phyloP scores from a whole-genome alignment of 2,888 invertebrate species.

The Tigriopus californicus region DNA sequence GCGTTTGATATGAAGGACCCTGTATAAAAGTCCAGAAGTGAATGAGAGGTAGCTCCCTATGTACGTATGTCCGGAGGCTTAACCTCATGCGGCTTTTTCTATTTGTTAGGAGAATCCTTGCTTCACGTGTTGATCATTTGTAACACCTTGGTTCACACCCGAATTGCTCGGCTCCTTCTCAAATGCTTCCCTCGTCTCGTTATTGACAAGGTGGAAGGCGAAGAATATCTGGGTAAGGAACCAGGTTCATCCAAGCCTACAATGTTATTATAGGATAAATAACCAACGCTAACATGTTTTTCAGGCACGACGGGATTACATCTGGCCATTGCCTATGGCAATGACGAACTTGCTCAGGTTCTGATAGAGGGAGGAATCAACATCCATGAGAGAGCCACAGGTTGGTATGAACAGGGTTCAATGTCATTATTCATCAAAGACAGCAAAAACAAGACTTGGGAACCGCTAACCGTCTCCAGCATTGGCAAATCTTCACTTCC shows the following conservation, averaged over 20 bases:
- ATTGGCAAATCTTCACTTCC: too few species aligned
- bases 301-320: slow-evolving; percentile 79
- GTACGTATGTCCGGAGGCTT: too few species aligned
- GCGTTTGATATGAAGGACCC: neutral
- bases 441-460: too few species aligned
- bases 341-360: slow-evolving; percentile 82
- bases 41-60: too few species aligned
- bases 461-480: too few species aligned
- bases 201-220: slow-evolving; percentile 80
- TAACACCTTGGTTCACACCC: slow-evolving; percentile 60
- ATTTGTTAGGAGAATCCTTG: slow-evolving; percentile 69
- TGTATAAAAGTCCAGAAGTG: too few species aligned
- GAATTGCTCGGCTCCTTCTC: slow-evolving; percentile 68
- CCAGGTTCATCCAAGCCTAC: neutral
- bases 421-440: too few species aligned
- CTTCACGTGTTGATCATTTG: slow-evolving; percentile 87
- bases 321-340: slow-evolving; percentile 86
- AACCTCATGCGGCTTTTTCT: too few species aligned
- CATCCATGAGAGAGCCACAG: slow-evolving; percentile 31
- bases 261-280: neutral
- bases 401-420: too few species aligned
- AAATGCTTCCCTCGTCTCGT: slow-evolving; percentile 77
- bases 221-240: slow-evolving; percentile 6
- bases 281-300: slow-evolving; percentile 1
- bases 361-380: slow-evolving; percentile 79